A percentile compares a stretch with the other conserved stretches of the same genome.
These are phyloP conservation scores for Rhea americana DNA, from an alignment of 2,113 vertebrate species.

Conservation along the genomic window DNA sequence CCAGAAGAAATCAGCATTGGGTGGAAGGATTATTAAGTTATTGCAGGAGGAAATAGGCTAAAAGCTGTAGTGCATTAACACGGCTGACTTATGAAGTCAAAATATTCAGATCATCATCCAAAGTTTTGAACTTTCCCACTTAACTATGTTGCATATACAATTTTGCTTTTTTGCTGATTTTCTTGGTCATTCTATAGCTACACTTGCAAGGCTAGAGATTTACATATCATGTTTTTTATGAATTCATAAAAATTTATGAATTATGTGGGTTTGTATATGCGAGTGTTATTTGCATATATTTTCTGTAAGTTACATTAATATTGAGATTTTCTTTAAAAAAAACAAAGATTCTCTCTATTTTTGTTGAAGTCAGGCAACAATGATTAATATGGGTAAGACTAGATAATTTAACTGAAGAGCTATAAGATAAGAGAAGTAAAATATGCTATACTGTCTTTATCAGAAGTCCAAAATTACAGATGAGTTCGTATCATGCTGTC, in stretches of 20 bases:
- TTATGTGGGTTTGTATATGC: background rate
- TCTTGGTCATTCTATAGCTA: background rate
- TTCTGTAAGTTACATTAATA: background rate
- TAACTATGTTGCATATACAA: fast-evolving
- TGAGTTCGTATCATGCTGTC: background rate
- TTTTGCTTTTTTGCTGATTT: background rate
- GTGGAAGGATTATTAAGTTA: background rate
- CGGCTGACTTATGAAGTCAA: background rate
- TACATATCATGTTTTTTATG: fast-evolving
- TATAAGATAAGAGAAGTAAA: background rate
- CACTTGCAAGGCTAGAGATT: background rate
- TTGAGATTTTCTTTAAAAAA: background rate
- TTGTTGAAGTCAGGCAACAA: background rate
- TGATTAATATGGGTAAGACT: background rate
- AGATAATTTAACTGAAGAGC: background rate
- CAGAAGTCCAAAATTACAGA: background rate
- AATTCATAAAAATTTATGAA: background rate
- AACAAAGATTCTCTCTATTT: background rate
- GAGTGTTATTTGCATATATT: background rate
- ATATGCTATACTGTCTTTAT: background rate
- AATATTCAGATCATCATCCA: background rate
- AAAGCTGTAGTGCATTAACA: background rate
- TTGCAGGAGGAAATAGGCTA: background rate
- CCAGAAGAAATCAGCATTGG: background rate
- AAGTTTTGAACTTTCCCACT: background rate